A percentile compares a stretch with the other conserved stretches of the same genome.
Evolutionary conservation across 1,140 invertebrate species (phyloP).

Genomic region (Pseudomyrmex cubaensis): DNA sequence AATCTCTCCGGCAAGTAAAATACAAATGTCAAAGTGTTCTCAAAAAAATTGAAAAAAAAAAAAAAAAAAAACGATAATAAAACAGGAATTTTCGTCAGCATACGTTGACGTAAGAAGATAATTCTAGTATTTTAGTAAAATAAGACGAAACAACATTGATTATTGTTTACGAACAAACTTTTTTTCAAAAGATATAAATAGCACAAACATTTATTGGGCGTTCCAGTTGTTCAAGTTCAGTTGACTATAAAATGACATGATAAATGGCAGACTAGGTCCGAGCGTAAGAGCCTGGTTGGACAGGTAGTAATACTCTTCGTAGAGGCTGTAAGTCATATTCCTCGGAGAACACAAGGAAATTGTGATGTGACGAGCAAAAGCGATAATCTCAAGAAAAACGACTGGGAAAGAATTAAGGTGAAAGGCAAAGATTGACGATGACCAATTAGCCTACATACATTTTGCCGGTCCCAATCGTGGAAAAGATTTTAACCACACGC

Average conservation of each 20-base stretch:
- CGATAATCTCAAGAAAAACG: slow-evolving; percentile 63
- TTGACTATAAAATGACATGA: slow-evolving; percentile 77
- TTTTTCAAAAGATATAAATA: slow-evolving; percentile 4
- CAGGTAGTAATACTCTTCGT: slow-evolving; percentile 83
- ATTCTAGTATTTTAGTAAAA: not conserved
- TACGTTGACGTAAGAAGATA: not conserved
- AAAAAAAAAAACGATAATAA: too few species aligned
- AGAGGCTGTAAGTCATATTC: slow-evolving; percentile 82
- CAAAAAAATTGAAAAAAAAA: not conserved
- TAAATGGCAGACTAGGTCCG: slow-evolving; percentile 78
- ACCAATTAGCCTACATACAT: slow-evolving; percentile 81
- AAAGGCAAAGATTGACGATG: slow-evolving; percentile 65
- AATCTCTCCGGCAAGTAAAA: not conserved
- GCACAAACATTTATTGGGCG: slow-evolving; percentile 50
- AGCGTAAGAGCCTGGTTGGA: slow-evolving; percentile 79
- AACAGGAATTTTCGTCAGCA: too few species aligned
- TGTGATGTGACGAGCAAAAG: slow-evolving; percentile 78
- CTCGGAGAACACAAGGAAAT: slow-evolving; percentile 75
- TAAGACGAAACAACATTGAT: not conserved
- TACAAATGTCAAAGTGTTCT: not conserved
- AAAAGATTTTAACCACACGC: slow-evolving; percentile 78
- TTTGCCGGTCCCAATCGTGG: slow-evolving; percentile 72
- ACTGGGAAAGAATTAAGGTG: slow-evolving; percentile 55
- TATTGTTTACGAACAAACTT: not conserved
- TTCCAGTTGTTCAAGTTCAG: slow-evolving; percentile 55